Conservation (phyloP, 2,113 vertebrate genomes). For the Puma concolor region DNA sequence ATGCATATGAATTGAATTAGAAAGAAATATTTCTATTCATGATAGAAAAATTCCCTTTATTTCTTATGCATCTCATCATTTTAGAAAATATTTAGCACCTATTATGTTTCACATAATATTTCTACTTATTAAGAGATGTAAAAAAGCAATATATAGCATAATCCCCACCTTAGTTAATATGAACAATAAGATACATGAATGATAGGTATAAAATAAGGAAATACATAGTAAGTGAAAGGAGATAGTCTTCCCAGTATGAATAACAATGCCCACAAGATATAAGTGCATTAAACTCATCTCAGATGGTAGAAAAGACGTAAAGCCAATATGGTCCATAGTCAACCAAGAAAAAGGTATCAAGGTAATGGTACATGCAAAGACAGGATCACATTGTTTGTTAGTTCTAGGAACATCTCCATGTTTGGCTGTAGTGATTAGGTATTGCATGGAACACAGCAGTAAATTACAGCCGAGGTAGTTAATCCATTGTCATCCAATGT, state of each 20-base stretch:
- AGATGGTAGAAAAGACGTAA: background rate
- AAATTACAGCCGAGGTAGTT: constrained; percentile 35
- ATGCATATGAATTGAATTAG: background rate
- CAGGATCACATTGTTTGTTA: background rate
- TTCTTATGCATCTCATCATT: background rate
- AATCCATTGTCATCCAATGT: background rate
- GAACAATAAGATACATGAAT: background rate
- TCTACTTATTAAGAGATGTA: background rate
- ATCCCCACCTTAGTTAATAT: background rate
- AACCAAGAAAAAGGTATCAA: background rate
- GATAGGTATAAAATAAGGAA: background rate
- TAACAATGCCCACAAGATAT: background rate
- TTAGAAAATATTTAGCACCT: background rate
- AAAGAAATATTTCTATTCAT: background rate
- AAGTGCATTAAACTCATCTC: background rate
- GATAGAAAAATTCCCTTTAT: background rate
- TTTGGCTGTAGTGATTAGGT: background rate
- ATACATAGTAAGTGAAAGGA: background rate
- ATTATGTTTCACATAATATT: background rate
- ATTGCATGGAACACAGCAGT: background rate
- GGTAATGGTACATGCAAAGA: background rate
- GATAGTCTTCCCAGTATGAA: background rate
- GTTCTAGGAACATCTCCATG: background rate
- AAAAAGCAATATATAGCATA: background rate
- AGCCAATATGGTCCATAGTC: background rate